Evolutionary conservation across 2,797 vertebrate species (phyloP), one percentile per base, ranked within the genome.

Genomic region (Lagocephalus sceleratus): DNA sequence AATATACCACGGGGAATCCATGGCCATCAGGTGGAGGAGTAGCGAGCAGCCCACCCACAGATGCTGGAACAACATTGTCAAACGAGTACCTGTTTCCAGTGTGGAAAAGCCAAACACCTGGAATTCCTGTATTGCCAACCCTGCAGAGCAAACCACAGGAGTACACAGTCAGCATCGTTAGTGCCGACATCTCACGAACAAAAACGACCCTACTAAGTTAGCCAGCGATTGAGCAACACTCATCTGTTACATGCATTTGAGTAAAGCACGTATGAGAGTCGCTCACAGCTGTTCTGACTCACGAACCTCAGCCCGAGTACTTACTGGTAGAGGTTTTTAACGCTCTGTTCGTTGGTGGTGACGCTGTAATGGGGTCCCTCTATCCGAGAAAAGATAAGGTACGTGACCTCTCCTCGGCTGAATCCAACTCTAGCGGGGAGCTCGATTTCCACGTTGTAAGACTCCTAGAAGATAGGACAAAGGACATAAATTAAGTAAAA

Each of bases 31-130:
- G 20, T 5, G 53, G 71, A 1, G 75, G 57, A 1, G 79, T 81
- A 25, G 81, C 58, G 17, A 85, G 74, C 17, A 71, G 48, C 6
- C 73, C 69, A 5, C 85, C 55, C 0, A 60, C 1, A 0, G 77
- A 61, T 0, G 94, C 93, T 0, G 94, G 92, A 52, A 92, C 82
- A 22, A 97, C 86, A 0, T 92, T 94, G 47, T 91, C 79, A 23
- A 98, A 81, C 0, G 78, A 82, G 32, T 87, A 76, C 1, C 56
- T 11, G 53, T 91, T 93, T 56, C 95, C 93, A 5, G 96, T 91
- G 23, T 91, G 95, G 87, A 98, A 99, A 49, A 94, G 91, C 97
- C 97, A 99, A 47, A 96, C 82, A 0, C 97, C 97, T 0, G 93
- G 92, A 17, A 91, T 70, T 0, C 93, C 94, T 0, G 86, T 74